Percentiles rank a stretch among this genome's conserved stretches.
These are phyloP conservation scores for Apocrypta bakeri DNA, from an alignment of 1,140 invertebrate species.

Conservation along the genomic window DNA sequence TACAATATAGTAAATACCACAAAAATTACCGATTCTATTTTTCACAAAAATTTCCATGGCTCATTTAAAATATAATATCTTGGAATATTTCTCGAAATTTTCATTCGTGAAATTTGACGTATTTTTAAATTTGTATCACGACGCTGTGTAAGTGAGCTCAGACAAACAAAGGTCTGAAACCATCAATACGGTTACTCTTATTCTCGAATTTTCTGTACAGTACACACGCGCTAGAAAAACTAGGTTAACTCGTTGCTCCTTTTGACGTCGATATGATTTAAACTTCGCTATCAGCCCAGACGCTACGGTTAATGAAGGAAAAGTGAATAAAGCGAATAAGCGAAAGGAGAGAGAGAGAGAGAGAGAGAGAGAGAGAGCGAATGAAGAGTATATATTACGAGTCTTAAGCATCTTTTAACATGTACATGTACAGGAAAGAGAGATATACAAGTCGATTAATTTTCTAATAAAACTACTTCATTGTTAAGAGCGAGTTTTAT, in stretches of 20 bases:
- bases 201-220: not conserved
- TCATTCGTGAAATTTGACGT: no score
- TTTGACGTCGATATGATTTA: not conserved
- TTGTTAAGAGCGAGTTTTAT: not conserved
- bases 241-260: conserved; percentile 15
- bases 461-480: not conserved
- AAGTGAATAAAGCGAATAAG: not conserved
- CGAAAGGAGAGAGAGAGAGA: conserved; percentile 10
- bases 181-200: not conserved
- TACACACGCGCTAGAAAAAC: not conserved
- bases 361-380: not conserved
- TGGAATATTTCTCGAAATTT: no score
- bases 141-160: no score
- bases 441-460: no score
- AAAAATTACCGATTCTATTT: no score
- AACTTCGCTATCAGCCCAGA: not conserved
- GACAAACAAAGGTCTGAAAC: not conserved
- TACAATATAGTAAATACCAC: no score
- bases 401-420: no score
- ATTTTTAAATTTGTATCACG: no score
- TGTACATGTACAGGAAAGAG: no score
- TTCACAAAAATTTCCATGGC: no score
- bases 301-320: conserved; percentile 21
- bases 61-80: no score
- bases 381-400: conserved; percentile 1